Conservation (phyloP, 2,113 vertebrate species). For the Morone chrysops region DNA sequence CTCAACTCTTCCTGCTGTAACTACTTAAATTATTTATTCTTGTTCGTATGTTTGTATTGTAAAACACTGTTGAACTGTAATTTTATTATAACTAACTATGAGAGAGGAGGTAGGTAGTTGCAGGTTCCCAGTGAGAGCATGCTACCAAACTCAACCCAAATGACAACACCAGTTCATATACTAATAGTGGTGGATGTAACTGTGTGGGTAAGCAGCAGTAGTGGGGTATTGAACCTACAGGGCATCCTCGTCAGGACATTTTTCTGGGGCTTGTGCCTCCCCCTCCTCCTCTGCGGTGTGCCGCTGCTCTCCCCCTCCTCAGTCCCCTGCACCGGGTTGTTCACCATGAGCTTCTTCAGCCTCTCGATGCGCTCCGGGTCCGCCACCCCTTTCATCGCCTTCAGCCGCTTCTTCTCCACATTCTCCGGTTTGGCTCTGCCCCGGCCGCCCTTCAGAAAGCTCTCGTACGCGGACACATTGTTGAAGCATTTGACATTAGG, state of each 20-base stretch:
- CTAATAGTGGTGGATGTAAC: too few species aligned
- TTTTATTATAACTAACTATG: too few species aligned
- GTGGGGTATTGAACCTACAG: slow-evolving; percentile 80
- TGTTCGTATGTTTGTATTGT: too few species aligned
- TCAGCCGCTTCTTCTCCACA: slow-evolving; percentile 80
- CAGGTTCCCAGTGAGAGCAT: too few species aligned
- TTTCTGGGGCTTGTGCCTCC: slow-evolving; percentile 81
- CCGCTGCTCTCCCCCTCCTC: slow-evolving; percentile 75
- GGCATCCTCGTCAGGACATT: slow-evolving; percentile 96
- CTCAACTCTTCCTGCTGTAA: too few species aligned
- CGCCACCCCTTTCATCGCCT: slow-evolving; percentile 78
- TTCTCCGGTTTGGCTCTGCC: slow-evolving; percentile 85
- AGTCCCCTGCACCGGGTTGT: slow-evolving; percentile 74
- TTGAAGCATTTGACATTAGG: slow-evolving; percentile 91
- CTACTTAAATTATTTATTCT: too few species aligned
- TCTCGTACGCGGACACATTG: slow-evolving; percentile 93
- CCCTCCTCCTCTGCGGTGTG: slow-evolving; percentile 28
- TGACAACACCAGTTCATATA: too few species aligned
- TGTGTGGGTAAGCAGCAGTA: too few species aligned
- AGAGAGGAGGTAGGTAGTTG: too few species aligned
- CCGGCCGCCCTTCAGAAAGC: slow-evolving; percentile 87
- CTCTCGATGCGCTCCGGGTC: slow-evolving; percentile 88
- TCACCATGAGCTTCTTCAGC: slow-evolving; percentile 90
- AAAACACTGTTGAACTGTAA: not conserved
- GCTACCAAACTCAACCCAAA: too few species aligned